phyloP scores from a whole-genome alignment of 2,888 invertebrate species.

The Microctonus brassicae region DNA sequence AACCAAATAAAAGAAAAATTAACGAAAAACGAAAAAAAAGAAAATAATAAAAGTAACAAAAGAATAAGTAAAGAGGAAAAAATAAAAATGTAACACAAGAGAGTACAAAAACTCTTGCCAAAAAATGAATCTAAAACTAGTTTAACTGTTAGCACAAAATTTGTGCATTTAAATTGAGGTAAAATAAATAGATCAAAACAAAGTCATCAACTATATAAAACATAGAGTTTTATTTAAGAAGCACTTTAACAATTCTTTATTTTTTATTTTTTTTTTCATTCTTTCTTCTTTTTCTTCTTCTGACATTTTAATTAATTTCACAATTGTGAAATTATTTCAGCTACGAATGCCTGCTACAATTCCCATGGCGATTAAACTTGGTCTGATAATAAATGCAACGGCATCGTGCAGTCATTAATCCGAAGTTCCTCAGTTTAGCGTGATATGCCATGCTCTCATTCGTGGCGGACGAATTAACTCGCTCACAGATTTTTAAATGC shows the following conservation, averaged over 20 bases:
- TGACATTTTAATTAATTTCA: conserved; percentile 14
- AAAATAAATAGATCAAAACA: not conserved
- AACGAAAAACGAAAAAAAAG: not conserved
- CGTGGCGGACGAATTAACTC: conserved; percentile 29
- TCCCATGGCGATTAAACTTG: not conserved
- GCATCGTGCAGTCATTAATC: conserved; percentile 22
- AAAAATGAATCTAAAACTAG: not conserved
- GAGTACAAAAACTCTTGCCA: not conserved
- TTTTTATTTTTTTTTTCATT: not conserved
- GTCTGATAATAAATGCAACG: conserved; percentile 11
- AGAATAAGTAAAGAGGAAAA: not conserved
- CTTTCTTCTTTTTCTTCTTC: not conserved
- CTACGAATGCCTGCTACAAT: not conserved
- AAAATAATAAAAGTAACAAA: not conserved
- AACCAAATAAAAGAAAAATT: not conserved
- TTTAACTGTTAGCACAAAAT: not conserved
- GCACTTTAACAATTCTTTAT: not conserved
- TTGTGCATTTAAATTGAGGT: not conserved
- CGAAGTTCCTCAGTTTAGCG: conserved; percentile 18
- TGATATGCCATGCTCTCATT: conserved; percentile 18
- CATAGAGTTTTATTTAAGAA: not conserved
- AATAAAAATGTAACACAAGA: not conserved
- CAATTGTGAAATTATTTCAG: conserved; percentile 7
- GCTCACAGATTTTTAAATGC: conserved; percentile 11
- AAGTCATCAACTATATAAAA: not conserved